Base-by-base conservation (phyloP, 2,113 vertebrate genomes). In the Todiramphus saurophagus region DNA sequence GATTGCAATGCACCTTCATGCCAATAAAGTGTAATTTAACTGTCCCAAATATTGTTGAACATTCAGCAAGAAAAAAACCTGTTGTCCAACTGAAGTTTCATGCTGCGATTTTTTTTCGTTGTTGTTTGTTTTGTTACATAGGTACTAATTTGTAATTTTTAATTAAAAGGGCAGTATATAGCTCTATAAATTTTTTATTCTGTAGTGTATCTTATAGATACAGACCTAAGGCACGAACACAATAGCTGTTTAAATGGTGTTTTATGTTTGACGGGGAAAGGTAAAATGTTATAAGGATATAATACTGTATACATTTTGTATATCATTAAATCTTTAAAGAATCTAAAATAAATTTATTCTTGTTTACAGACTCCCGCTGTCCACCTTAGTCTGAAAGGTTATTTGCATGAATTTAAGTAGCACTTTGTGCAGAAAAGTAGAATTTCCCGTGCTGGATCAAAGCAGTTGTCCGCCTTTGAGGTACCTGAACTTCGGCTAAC, bases 161-260 rank as follows among this genome's bases (percentile, higher is more conserved):
- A 97, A 98, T 97, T 98, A 91, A 96, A 91, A 97, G 97, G 95
- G 97, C 97, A 95, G 82, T 96, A 94, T 97, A 97, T 97, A 97
- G 96, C 98, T 97, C 96, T 97, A 96, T 98, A 98, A 98, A 97
- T 97, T 97, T 98, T 98, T 98, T 98, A 98, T 98, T 98, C 98
- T 83, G 98, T 98, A 98, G 98, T 99, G 99, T 99, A 99, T 99
- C 99, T 99, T 99, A 99, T 99, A 99, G 99, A 99, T 99, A 99
- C 99, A 99, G 97, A 98, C 98, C 97, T 98, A 97, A 98, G 98
- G 98, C 99, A 98, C 98, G 98, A 98, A 98, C 98, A 98, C 96
- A 98, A 97, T 98, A 98, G 98, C 98, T 98, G 98, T 97, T 98
- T 98, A 98, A 98, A 98, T 98, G 98, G 97, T 99, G 98, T 98